phyloP scores from a whole-genome alignment of 1,140 invertebrate species.

The Apolygus lucorum region DNA sequence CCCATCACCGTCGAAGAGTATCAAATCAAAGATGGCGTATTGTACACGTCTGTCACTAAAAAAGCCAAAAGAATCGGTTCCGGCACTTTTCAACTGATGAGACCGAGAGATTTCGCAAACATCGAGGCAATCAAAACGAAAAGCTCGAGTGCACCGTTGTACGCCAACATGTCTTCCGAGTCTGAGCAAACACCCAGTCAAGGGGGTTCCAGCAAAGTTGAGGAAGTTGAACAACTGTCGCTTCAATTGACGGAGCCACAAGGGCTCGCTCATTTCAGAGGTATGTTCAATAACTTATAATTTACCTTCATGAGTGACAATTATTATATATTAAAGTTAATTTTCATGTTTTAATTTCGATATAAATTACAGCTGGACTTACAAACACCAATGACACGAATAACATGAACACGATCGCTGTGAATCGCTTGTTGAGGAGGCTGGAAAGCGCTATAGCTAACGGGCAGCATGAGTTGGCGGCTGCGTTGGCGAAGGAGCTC shows the following conservation, averaged over 20 bases:
- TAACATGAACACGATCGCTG: slow-evolving; percentile 48
- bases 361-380: slow-evolving; percentile 24
- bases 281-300: no score
- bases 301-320: no score
- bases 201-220: not conserved
- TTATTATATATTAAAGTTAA: no score
- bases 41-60: slow-evolving; percentile 36
- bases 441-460: slow-evolving; percentile 58
- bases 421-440: slow-evolving; percentile 52
- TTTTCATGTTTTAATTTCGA: no score
- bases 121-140: slow-evolving; percentile 42
- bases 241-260: slow-evolving; percentile 36
- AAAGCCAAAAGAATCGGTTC: slow-evolving; percentile 33
- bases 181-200: not conserved
- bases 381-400: slow-evolving; percentile 26
- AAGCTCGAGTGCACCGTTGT: slow-evolving; percentile 30
- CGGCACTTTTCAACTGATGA: slow-evolving; percentile 44
- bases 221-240: slow-evolving; percentile 36
- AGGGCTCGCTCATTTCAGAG: slow-evolving; percentile 39
- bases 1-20: slow-evolving; percentile 34
- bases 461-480: slow-evolving; percentile 56
- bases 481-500: slow-evolving; percentile 57
- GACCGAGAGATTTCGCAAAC: slow-evolving; percentile 43
- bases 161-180: slow-evolving; percentile 40
- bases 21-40: slow-evolving; percentile 35